Percentiles rank a stretch among this genome's conserved stretches.
Conservation (phyloP, 1,140 invertebrate species). For the Sinonovacula constricta region DNA sequence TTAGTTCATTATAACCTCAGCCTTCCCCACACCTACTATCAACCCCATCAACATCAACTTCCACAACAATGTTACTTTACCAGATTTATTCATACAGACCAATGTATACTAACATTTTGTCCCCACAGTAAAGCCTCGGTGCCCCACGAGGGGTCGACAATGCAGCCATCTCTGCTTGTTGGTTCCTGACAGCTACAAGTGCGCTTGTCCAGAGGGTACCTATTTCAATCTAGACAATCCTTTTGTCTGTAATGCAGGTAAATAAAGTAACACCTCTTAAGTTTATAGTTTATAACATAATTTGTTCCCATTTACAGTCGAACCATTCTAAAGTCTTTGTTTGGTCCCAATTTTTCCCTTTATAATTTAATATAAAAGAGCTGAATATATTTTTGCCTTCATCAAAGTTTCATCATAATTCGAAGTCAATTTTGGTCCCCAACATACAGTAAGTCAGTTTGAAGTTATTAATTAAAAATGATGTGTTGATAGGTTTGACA, state of each 20-base stretch:
- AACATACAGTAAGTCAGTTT: too few species aligned
- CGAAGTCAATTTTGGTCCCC: too few species aligned
- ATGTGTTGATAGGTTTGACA: too few species aligned
- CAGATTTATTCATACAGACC: neutral
- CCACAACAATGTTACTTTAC: neutral
- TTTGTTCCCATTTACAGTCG: constrained; percentile 25
- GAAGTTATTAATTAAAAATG: too few species aligned
- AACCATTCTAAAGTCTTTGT: too few species aligned
- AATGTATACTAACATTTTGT: constrained; percentile 17
- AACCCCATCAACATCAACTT: neutral
- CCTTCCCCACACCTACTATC: neutral
- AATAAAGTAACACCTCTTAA: constrained; percentile 41
- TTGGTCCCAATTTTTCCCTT: neutral
- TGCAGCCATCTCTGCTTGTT: constrained; percentile 96
- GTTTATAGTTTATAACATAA: neutral
- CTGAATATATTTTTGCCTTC: neutral
- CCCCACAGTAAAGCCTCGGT: constrained; percentile 84
- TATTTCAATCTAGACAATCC: constrained; percentile 74
- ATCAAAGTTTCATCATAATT: too few species aligned
- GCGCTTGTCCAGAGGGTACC: constrained; percentile 90
- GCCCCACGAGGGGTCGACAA: constrained; percentile 82
- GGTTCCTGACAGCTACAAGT: constrained; percentile 90
- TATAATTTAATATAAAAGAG: neutral
- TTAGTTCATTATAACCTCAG: neutral
- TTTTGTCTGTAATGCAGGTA: constrained; percentile 85